Evolutionary conservation across 2,797 vertebrate species (phyloP), one percentile per base, ranked within the genome.

Genomic region (Pristis pectinata): DNA sequence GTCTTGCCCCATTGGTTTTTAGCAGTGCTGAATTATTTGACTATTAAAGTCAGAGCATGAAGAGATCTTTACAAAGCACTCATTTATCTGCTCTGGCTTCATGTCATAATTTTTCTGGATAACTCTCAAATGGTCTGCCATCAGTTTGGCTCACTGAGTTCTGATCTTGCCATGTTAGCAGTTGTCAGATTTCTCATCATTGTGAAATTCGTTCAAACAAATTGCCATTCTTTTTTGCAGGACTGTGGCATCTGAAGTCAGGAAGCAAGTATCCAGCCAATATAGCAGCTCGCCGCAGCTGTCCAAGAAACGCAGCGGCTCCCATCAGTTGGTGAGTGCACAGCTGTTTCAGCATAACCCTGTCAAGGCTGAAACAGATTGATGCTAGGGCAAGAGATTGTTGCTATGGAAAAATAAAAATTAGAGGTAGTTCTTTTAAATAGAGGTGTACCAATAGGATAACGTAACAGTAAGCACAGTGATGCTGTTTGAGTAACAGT

Each of bases 251-350:
- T 96, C 98, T 3, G 98, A 99, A 95, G 98, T 99, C 95, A 97
- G 98, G 96, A 99, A 99, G 95, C 98, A 99, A 96, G 98, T 99
- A 77, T 98, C 98, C 94, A 97, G 98, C 96, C 98, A 99, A 34
- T 98, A 98, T 95, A 97, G 97, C 0, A 96, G 97, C 82, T 99
- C 98, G n/a, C 98, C 98, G 4, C 98, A 98, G 95, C 96, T 98
- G 95, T 97, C 97, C 95, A 98, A 98, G 95, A 98, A 98, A 95
- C 96, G 98, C 95, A 97, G 97, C 95, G 97, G 97, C 24, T 95
- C 95, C 37, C 97, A 98, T 94, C 97, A 97, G 70, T 96, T 96
- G 94, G 98, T 98, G 96, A 98, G 98, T 96, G 24, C 59, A 34
- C 70, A 76, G 92, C 92, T 94, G 92, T 74, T 76, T 27, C 24